These are phyloP conservation scores for Diadema setosum DNA, from an alignment of 35 echinoderm and acorn worm species.

Conservation along the genomic window DNA sequence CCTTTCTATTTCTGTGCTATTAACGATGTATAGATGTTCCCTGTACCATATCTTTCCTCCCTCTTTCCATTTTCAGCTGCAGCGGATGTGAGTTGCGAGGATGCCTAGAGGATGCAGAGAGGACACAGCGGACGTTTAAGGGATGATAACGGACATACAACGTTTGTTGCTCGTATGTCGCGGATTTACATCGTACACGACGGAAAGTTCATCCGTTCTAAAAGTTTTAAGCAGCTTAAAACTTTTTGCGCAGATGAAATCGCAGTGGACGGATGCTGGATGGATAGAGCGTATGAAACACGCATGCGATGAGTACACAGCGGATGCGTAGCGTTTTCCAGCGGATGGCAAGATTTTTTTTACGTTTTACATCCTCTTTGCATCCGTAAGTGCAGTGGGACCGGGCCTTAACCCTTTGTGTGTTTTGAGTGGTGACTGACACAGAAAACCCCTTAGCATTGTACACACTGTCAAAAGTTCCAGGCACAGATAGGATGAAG, in stretches of 20 bases:
- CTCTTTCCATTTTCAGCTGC: background rate
- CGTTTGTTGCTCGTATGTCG: background rate
- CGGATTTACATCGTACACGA: background rate
- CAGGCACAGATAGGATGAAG: no score
- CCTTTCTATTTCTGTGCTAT: no score
- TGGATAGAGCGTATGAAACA: background rate
- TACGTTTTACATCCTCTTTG: background rate
- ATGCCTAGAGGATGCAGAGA: background rate
- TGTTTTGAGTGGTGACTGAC: no score
- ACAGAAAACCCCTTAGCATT: no score
- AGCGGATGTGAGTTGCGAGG: background rate
- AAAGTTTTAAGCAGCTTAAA: background rate
- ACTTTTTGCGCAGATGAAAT: background rate
- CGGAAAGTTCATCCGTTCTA: slow-evolving; percentile 1
- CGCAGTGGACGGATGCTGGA: background rate
- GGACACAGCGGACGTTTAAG: background rate
- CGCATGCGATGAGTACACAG: background rate
- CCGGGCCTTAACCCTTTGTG: no score
- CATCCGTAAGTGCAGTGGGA: background rate
- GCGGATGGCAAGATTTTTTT: background rate
- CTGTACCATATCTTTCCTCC: background rate
- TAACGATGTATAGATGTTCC: slow-evolving; percentile 1
- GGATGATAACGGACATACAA: background rate
- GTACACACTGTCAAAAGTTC: no score
- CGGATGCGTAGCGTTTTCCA: slow-evolving; percentile 5